Base-by-base conservation (phyloP, 2,113 vertebrate genomes). In the Romanogobio albipinnatus region DNA sequence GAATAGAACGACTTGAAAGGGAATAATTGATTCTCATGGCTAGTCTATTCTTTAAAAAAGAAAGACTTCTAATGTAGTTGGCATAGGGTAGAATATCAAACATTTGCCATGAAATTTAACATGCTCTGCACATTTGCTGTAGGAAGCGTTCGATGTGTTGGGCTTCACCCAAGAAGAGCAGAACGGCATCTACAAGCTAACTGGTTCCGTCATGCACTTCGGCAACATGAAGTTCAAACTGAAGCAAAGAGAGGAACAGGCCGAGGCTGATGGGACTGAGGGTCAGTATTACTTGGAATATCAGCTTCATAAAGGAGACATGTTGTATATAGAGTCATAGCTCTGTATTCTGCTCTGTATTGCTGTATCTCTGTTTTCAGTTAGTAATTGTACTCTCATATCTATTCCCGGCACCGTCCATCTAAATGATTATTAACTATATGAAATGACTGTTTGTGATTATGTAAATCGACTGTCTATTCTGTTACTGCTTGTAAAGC, bases 121-220 rank as follows among this genome's bases (percentile, higher is more conserved):
- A 84, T 8, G 24, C 7, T 58, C 26, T 68, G 43, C 17, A 49
- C 17, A 56, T 64, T 59, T 62, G 47, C 15, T 76, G 3, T 70
- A 94, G 93, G 92, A 92, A 33, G 93, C 93, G 22, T 94, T 93
- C 86, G 96, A 96, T 8, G 95, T 97, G 47, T 91, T 97, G 87
- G 94, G 96, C 85, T 97, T 96, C 89, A 95, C 93, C 9, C 17
- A 90, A 19, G 95, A 96, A 76, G 95, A 96, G 86, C 95, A 96
- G 83, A 90, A 90, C 0, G 91, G 94, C 0, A 83, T 94, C 58
- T 94, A 95, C 53, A 56, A 56, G 53, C 53, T 56, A 6, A 56
- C 53, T 56, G 53, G 53, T 8, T 19, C 53, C 6, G 53, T 56
- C 2, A 56, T 56, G 53, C 53, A 56, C 17, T 56, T 56, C 0